A percentile compares a stretch with the other conserved stretches of the same genome.
phyloP scores from a whole-genome alignment of 92 coral and sea anemone genomes.

The Scolanthus callimorphus region DNA sequence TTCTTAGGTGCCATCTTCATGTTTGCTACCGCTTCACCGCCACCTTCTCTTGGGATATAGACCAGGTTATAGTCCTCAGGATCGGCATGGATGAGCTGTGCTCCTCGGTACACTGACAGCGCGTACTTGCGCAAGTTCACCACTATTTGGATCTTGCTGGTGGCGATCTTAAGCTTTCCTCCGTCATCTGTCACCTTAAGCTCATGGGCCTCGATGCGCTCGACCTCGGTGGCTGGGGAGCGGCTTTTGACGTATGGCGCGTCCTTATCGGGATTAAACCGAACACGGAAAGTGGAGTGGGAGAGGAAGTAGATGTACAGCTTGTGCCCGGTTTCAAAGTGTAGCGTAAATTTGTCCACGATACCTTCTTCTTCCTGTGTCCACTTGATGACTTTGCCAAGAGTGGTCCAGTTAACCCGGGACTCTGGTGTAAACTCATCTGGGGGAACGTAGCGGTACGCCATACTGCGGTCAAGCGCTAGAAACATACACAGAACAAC shows the following conservation, averaged over 20 bases:
- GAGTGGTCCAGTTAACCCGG: constrained; percentile 41
- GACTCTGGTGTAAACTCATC: constrained; percentile 73
- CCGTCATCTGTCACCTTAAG: constrained; percentile 42
- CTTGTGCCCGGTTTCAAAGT: constrained; percentile 52
- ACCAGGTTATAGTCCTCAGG: constrained; percentile 68
- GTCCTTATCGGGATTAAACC: constrained; percentile 62
- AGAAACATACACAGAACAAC: too few relatives aligned
- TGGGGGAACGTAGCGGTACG: constrained; percentile 56
- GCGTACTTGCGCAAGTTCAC: constrained; percentile 58
- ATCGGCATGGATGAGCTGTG: constrained; percentile 65
- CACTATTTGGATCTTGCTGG: constrained; percentile 37
- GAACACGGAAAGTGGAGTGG: constrained; percentile 59
- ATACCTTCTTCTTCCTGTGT: constrained; percentile 60
- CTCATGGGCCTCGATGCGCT: constrained; percentile 65
- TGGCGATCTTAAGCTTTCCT: constrained; percentile 23
- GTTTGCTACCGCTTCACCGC: constrained; percentile 69
- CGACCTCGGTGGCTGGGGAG: constrained; percentile 75
- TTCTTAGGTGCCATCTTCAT: constrained; percentile 70
- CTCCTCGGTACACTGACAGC: constrained; percentile 62
- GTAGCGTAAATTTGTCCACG: constrained; percentile 57
- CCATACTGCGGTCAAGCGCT: too few relatives aligned
- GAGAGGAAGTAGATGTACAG: constrained; percentile 62
- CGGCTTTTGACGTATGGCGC: constrained; percentile 65
- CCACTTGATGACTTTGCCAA: constrained; percentile 53
- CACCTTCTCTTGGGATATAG: constrained; percentile 33